Percentiles rank a stretch among this genome's conserved stretches.
phyloP scores from a whole-genome alignment of 2,888 invertebrate species.

The Sisyra terminalis region DNA sequence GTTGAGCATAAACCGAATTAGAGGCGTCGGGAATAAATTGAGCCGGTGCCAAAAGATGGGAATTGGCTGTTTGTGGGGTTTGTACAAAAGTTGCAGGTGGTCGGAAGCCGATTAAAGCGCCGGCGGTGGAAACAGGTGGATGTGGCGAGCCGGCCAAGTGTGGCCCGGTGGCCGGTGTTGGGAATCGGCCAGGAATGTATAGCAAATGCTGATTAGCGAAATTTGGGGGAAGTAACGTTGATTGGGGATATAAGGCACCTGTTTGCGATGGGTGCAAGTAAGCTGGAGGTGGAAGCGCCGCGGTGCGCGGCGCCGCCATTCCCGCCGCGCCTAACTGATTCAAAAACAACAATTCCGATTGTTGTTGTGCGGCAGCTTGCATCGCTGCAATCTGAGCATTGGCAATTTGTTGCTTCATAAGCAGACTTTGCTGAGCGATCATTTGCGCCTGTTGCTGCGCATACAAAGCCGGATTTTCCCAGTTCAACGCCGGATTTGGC shows the following conservation, averaged over 20 bases:
- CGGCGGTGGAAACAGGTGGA: constrained; percentile 1
- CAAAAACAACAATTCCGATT: constrained; percentile 23
- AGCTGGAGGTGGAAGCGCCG: constrained; percentile 14
- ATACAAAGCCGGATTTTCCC: constrained; percentile 27
- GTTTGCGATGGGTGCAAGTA: constrained; percentile 14
- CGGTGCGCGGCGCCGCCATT: constrained; percentile 18
- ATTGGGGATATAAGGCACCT: constrained; percentile 19
- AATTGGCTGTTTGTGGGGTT: constrained; percentile 15
- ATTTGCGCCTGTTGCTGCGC: constrained; percentile 38
- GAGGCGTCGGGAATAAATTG: background rate
- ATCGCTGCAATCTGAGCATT: constrained; percentile 29
- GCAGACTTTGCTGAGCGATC: constrained; percentile 52
- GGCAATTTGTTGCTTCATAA: constrained; percentile 49
- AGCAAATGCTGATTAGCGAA: constrained; percentile 27
- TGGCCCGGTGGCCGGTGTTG: constrained; percentile 16
- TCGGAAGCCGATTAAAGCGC: constrained; percentile 3
- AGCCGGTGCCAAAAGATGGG: constrained; percentile 11
- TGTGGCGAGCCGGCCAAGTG: constrained; percentile 7
- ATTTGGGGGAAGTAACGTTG: constrained; percentile 22
- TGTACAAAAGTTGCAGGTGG: constrained; percentile 16
- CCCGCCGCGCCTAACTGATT: constrained; percentile 18
- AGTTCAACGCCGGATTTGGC: constrained; percentile 16
- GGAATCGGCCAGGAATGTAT: constrained; percentile 12
- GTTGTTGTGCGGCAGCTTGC: constrained; percentile 14
- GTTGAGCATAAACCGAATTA: background rate